Evolutionary conservation across 2,797 vertebrate genomes (phyloP), one percentile per base, ranked within the genome.

Genomic region (Novumbra hubbsi): DNA sequence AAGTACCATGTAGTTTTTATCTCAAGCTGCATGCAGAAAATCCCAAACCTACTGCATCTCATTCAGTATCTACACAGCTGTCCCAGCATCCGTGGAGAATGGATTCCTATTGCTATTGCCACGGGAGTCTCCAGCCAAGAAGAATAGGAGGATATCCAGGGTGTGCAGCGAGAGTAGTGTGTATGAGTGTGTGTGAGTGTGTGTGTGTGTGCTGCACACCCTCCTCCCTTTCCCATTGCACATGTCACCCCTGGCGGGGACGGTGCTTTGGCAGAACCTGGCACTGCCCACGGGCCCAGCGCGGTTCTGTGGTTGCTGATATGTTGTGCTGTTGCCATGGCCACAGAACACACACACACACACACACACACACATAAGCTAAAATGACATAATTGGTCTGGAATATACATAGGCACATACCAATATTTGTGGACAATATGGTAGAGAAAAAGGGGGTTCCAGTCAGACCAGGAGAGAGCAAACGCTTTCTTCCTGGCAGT

Each of bases 111-210:
- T 84, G 90, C 90, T 88, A 87, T 88, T 90, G 92, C 90, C 92
- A 92, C 88, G 91, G 90, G 89, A 92, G 88, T 88, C 90, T 92
- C 88, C 88, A 84, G 91, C 91, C 91, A 92, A 91, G 89, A 91
- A 92, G 93, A 93, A 93, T 91, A 89, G 91, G 91, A 93, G 92
- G 92, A 94, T 90, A 93, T 93, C 93, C 93, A 93, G 91, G 87
- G 88, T 91, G 89, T 81, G 81, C 79, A 79, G 78, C 3, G 30
- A 30, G 78, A 82, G 77, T 32, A 52, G 73, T 74, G 63, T 66
- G 41, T 68, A 50, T 38, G 70, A 49, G 65, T 72, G 70, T 72
- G 73, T 71, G 78, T 74, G 71, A 41, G 67, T 45, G 67, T 28
- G 24, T 27, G 52, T 8, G 71, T 49, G 41, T 14, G 68, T 55